Conservation (phyloP, 2,888 invertebrate genomes). For the Cerastoderma edule region DNA sequence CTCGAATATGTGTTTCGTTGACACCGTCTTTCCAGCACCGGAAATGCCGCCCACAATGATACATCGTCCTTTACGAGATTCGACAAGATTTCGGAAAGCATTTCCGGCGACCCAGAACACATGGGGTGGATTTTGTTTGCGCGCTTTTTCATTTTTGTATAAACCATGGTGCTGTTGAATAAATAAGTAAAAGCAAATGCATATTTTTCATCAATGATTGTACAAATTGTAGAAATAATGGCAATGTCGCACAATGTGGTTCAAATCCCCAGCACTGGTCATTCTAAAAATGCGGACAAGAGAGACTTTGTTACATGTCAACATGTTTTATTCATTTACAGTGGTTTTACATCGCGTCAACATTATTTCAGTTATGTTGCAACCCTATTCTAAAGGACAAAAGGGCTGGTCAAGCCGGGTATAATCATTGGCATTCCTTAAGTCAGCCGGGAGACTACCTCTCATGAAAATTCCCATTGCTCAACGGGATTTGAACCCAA, state of each 20-base stretch:
- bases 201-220: neutral
- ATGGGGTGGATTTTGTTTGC: slow-evolving; percentile 19
- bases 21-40: slow-evolving; percentile 78
- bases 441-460: no score
- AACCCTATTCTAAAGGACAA: no score
- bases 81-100: slow-evolving; percentile 15
- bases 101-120: slow-evolving; percentile 25
- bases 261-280: neutral
- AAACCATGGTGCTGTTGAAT: slow-evolving; percentile 11
- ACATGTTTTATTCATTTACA: no score
- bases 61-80: slow-evolving; percentile 59
- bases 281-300: no score
- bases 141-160: slow-evolving; percentile 4
- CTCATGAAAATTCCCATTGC: no score
- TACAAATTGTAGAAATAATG: neutral
- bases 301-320: no score
- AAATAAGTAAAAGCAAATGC: no score
- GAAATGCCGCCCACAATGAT: slow-evolving; percentile 77
- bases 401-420: no score
- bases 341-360: no score
- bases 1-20: slow-evolving; percentile 72
- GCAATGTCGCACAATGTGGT: neutral
- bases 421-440: no score
- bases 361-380: no score
- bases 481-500: no score